phyloP scores from a whole-genome alignment of 1,140 invertebrate genomes.

The Polyergus mexicanus region DNA sequence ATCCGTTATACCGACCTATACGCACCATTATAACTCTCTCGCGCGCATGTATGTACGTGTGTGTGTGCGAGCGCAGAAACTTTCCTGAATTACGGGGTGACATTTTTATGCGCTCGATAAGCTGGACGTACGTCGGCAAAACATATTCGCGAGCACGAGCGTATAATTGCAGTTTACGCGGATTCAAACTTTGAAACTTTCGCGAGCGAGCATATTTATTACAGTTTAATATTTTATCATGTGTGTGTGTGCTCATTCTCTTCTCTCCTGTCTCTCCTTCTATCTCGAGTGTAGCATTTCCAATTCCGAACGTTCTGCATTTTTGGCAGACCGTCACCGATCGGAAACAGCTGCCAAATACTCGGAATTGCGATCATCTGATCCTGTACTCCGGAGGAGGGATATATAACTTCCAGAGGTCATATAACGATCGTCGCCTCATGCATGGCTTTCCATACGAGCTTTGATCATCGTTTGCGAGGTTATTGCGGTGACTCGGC shows the following conservation, averaged over 20 bases:
- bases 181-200: constrained; percentile 25
- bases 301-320: constrained; percentile 19
- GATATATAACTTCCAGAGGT: constrained; percentile 31
- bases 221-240: constrained; percentile 40
- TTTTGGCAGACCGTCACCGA: not conserved
- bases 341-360: constrained; percentile 9
- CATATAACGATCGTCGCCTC: constrained; percentile 44
- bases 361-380: constrained; percentile 22
- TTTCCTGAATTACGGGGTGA: constrained; percentile 51
- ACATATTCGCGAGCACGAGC: constrained; percentile 36
- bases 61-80: not conserved
- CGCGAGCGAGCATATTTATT: constrained; percentile 20
- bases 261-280: not conserved
- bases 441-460: constrained; percentile 37
- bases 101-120: constrained; percentile 50
- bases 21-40: constrained; percentile 42
- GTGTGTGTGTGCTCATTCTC: not conserved
- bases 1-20: constrained; percentile 60
- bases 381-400: not conserved
- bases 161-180: constrained; percentile 40
- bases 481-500: constrained; percentile 58
- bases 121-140: constrained; percentile 22
- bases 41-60: no score
- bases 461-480: constrained; percentile 58
- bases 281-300: not conserved